Conservation (phyloP, 1,140 invertebrate genomes). For the Lutraria rhynchaena region DNA sequence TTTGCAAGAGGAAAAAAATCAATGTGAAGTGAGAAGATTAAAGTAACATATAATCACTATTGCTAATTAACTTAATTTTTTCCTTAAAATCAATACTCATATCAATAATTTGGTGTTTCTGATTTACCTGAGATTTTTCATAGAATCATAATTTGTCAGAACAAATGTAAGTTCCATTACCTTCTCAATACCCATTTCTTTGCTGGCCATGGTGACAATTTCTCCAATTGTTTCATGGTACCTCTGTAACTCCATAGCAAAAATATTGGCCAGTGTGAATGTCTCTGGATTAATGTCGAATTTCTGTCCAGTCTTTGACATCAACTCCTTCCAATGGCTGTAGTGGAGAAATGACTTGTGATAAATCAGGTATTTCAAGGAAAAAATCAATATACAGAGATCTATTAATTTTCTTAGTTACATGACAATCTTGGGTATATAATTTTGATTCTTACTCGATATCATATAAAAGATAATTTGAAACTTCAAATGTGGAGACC, state of each 20-base stretch:
- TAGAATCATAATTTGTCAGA: not conserved
- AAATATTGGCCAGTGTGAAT: constrained; percentile 95
- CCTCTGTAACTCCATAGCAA: constrained; percentile 93
- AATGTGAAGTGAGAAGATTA: too few species aligned
- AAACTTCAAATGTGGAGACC: too few species aligned
- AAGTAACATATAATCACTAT: not conserved
- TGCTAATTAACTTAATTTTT: too few species aligned
- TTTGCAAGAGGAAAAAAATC: too few species aligned
- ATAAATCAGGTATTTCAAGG: too few species aligned
- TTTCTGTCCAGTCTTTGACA: constrained; percentile 90
- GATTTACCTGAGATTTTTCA: not conserved
- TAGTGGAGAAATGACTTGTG: too few species aligned
- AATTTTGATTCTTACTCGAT: too few species aligned
- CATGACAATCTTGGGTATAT: too few species aligned
- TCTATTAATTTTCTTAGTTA: too few species aligned
- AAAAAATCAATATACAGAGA: too few species aligned
- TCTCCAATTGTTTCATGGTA: constrained; percentile 91
- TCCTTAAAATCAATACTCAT: not conserved
- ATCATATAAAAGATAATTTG: too few species aligned
- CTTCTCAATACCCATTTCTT: constrained; percentile 93
- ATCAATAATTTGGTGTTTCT: not conserved
- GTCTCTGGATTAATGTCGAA: constrained; percentile 94
- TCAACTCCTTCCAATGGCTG: constrained; percentile 92
- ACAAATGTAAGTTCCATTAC: constrained; percentile 57
- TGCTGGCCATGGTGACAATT: constrained; percentile 93